phyloP scores from a whole-genome alignment of 2,113 vertebrate species.

The Ondatra zibethicus region DNA sequence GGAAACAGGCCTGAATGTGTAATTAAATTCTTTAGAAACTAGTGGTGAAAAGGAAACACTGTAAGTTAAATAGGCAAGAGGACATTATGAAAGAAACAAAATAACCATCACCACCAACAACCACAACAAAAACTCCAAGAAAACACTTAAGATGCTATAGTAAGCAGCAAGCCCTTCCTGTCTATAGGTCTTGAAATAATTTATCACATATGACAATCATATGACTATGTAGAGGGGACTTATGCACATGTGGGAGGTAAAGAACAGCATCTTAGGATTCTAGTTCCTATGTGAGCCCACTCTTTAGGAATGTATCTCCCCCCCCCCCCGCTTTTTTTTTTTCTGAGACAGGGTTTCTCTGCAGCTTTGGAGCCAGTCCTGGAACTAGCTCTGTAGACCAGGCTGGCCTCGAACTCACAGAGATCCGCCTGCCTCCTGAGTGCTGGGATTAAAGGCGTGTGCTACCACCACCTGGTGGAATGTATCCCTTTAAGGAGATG shows the following conservation, averaged over 20 bases:
- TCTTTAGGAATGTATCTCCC: background rate
- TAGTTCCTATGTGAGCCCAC: background rate
- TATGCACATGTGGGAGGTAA: background rate
- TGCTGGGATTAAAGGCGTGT: too few relatives aligned
- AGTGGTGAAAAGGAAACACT: constrained; percentile 17
- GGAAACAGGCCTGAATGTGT: background rate
- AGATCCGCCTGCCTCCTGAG: too few relatives aligned
- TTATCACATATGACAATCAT: background rate
- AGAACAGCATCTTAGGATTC: background rate
- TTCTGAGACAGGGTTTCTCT: too few relatives aligned
- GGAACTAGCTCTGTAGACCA: too few relatives aligned
- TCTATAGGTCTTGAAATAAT: background rate
- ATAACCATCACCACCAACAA: too few relatives aligned
- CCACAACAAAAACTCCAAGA: background rate
- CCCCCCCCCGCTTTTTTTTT: too few relatives aligned
- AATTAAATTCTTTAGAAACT: background rate
- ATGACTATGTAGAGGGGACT: background rate
- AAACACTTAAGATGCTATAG: background rate
- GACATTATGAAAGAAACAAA: background rate
- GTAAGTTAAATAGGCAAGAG: background rate
- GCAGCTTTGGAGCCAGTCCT: too few relatives aligned
- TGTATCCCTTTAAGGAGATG: background rate
- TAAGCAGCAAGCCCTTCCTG: background rate
- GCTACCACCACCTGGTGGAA: too few relatives aligned
- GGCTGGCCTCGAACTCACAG: too few relatives aligned